A percentile compares a stretch with the other conserved stretches of the same genome.
These are phyloP conservation scores for Bubo scandiacus DNA, from an alignment of 2,113 vertebrate species.

Conservation along the genomic window DNA sequence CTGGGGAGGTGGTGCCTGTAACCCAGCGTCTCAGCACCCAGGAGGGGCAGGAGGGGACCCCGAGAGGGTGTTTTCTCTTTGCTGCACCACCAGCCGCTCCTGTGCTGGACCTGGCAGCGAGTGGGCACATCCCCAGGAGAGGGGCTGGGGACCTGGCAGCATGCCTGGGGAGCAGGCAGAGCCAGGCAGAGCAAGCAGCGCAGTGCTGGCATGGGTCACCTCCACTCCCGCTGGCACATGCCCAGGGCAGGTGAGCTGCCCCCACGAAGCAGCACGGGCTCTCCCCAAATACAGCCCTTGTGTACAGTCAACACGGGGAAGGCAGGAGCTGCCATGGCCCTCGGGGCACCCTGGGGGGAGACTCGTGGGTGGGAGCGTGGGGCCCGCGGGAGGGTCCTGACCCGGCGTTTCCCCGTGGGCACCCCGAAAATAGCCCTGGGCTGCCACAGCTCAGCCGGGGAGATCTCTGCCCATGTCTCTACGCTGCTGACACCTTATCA, in stretches of 20 bases:
- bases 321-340: not conserved
- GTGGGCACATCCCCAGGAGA: not conserved
- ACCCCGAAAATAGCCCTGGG: rapidly evolving
- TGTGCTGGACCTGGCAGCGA: not conserved
- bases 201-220: not conserved
- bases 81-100: not conserved
- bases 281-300: not conserved
- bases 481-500: not conserved
- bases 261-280: rapidly evolving
- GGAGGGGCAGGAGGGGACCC: not conserved
- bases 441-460: rapidly evolving
- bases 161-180: not conserved
- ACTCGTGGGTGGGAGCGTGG: not conserved
- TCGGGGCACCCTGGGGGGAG: not conserved
- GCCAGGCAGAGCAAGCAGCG: not conserved
- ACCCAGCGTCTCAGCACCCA: not conserved
- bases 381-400: rapidly evolving
- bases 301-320: not conserved
- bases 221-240: rapidly evolving
- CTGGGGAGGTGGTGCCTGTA: too few species aligned
- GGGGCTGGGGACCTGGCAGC: not conserved
- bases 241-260: not conserved
- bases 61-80: not conserved
- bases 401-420: rapidly evolving
- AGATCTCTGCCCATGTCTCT: rapidly evolving